Percentiles rank a stretch among this genome's conserved stretches.
phyloP scores from a whole-genome alignment of 2,113 vertebrate genomes.

The Kryptolebias marmoratus region DNA sequence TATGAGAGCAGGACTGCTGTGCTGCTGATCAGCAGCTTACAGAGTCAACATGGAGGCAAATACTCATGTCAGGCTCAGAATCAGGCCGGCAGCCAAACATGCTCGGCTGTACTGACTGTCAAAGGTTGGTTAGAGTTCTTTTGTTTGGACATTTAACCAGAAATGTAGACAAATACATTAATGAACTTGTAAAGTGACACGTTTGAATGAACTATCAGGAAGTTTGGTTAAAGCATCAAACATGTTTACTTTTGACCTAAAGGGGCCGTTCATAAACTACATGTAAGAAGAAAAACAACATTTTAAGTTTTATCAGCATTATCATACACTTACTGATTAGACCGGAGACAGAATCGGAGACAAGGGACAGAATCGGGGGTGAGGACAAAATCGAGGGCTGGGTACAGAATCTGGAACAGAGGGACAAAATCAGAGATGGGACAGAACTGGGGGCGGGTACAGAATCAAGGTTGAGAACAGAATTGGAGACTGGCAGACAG shows the following conservation, averaged over 20 bases:
- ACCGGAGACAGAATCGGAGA: too few relatives aligned
- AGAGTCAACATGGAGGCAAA: constrained; percentile 90
- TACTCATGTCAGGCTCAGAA: constrained; percentile 97
- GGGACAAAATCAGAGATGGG: too few relatives aligned
- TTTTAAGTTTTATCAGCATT: too few relatives aligned
- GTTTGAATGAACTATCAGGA: background rate
- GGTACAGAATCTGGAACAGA: too few relatives aligned
- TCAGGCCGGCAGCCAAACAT: constrained; percentile 93
- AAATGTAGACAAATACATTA: background rate
- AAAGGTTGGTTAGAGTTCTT: constrained; percentile 89
- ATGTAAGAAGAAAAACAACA: too few relatives aligned
- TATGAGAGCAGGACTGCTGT: constrained; percentile 89
- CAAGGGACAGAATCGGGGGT: too few relatives aligned
- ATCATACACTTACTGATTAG: too few relatives aligned
- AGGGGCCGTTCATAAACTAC: background rate
- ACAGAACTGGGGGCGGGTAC: too few relatives aligned
- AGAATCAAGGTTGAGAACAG: too few relatives aligned
- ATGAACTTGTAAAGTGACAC: background rate
- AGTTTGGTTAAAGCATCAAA: background rate
- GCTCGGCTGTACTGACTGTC: constrained; percentile 89
- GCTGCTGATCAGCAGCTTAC: constrained; percentile 87
- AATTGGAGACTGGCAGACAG: too few relatives aligned
- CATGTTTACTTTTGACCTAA: background rate
- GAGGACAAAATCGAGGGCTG: too few relatives aligned
- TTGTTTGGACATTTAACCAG: background rate